phyloP scores from a whole-genome alignment of 2,797 vertebrate species.

The Enteromius afrohamiltoni region DNA sequence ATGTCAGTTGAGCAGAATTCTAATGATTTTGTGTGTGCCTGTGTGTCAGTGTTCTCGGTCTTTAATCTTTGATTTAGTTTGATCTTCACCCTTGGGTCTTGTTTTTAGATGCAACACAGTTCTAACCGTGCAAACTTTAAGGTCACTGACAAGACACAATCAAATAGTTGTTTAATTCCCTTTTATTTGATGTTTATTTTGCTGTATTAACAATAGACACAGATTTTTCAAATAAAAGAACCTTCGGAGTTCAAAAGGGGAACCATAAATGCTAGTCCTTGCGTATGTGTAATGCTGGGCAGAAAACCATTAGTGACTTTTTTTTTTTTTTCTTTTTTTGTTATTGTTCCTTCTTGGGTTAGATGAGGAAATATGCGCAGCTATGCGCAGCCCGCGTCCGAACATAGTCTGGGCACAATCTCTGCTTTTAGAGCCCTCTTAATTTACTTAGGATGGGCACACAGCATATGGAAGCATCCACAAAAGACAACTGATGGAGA shows the following conservation, averaged over 20 bases:
- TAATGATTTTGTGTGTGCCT: constrained; percentile 9
- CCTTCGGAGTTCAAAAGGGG: neutral
- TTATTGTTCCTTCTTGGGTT: neutral
- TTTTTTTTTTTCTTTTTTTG: constrained; percentile 49
- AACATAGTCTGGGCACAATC: constrained; percentile 81
- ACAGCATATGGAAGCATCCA: constrained; percentile 87
- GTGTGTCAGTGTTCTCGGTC: neutral
- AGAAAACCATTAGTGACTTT: constrained; percentile 20
- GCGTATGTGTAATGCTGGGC: neutral
- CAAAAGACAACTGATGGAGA: constrained; percentile 88
- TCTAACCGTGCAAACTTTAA: neutral
- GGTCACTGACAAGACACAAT: constrained; percentile 16
- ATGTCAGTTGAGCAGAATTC: constrained; percentile 5
- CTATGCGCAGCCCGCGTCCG: constrained; percentile 71
- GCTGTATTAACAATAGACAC: neutral
- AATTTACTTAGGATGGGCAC: constrained; percentile 84
- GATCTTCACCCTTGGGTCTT: constrained; percentile 18
- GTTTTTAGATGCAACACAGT: constrained; percentile 16
- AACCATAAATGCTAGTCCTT: neutral
- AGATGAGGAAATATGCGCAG: constrained; percentile 66
- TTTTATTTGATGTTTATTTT: constrained; percentile 2
- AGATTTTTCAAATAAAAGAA: neutral
- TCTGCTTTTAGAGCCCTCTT: constrained; percentile 87
- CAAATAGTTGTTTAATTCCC: neutral
- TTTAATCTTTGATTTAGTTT: constrained; percentile 32